Base-by-base conservation (phyloP, 1,140 invertebrate genomes). In the Lepidurus couesii region DNA sequence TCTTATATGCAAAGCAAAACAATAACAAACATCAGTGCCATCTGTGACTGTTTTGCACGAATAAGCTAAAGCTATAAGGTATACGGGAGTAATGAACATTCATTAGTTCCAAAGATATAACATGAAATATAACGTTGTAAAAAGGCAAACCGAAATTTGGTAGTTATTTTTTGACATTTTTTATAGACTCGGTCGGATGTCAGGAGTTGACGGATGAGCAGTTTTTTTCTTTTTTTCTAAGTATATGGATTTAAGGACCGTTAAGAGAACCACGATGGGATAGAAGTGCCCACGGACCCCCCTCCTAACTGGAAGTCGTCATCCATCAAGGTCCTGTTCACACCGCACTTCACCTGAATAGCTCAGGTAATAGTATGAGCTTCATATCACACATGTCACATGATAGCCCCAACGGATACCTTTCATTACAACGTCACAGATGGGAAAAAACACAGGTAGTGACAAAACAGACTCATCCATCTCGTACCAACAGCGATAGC, bases 281-380 rank as follows among this genome's bases (percentile, higher is more conserved):
- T 65, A 65, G 53, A 65, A 65, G 53, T n/a, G 16, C 53, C 53
- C 53, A 13, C 21, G 16, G 53, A n/a, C 53, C 53, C 53, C 21
- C 13, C 16, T 13, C 21, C 53, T 21, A 65, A 21, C n/a, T 65
- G 53, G 8, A 65, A 65, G 16, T 65, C 13, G 53, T 65, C 53
- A 65, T 65, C 53, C 53, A 65, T 65, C 53, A 65, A 65, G 53
- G 53, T 65, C 53, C 53, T 65, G 53, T 65, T 65, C 53, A 65
- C 53, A 65, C 53, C 53, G 53, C 53, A 65, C 53, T 65, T 65
- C 53, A 65, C 53, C 53, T 65, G 53, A 65, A 65, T 65, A 65
- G 53, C 53, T 65, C 53, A 65, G 53, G 53, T 65, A 65, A 65
- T 65, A 65, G 53, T 21, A 65, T 65, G 53, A 65, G 53, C 53